A percentile compares a stretch with the other conserved stretches of the same genome.
Evolutionary conservation across 1,140 invertebrate species (phyloP).

Genomic region (Pogonus chalceus): DNA sequence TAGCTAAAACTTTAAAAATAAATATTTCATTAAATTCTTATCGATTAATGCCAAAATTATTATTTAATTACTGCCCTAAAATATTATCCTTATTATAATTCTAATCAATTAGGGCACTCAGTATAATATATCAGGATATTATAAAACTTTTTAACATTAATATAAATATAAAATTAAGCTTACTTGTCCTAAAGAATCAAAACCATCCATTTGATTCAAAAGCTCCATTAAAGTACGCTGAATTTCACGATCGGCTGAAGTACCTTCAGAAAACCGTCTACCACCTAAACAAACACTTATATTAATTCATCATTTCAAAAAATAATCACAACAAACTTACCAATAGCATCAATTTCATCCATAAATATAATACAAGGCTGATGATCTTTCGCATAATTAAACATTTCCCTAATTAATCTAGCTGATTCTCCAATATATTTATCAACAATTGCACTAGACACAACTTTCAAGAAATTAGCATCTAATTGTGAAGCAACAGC

Average conservation of each 20-base stretch:
- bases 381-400: conserved; percentile 98
- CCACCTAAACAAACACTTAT: conserved; percentile 54
- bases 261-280: conserved; percentile 95
- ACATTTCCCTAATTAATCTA: conserved; percentile 98
- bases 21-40: too few relatives aligned
- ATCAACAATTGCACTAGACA: conserved; percentile 98
- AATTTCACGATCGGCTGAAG: conserved; percentile 98
- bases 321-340: conserved; percentile 36
- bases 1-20: too few relatives aligned
- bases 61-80: too few relatives aligned
- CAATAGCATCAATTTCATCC: conserved; percentile 99
- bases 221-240: conserved; percentile 99
- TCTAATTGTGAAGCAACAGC: conserved; percentile 97
- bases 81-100: too few relatives aligned
- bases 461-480: conserved; percentile 97
- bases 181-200: conserved; percentile 90
- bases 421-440: conserved; percentile 99
- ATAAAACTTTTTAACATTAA: conserved; percentile 21
- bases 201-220: conserved; percentile 99
- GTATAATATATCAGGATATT: neutral
- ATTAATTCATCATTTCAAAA: conserved; percentile 41
- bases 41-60: neutral
- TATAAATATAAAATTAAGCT: too few relatives aligned
- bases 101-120: too few relatives aligned
- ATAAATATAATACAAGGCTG: conserved; percentile 99